Evolutionary conservation across 2,888 invertebrate species (phyloP).

Genomic region (Lysandra bellargus): DNA sequence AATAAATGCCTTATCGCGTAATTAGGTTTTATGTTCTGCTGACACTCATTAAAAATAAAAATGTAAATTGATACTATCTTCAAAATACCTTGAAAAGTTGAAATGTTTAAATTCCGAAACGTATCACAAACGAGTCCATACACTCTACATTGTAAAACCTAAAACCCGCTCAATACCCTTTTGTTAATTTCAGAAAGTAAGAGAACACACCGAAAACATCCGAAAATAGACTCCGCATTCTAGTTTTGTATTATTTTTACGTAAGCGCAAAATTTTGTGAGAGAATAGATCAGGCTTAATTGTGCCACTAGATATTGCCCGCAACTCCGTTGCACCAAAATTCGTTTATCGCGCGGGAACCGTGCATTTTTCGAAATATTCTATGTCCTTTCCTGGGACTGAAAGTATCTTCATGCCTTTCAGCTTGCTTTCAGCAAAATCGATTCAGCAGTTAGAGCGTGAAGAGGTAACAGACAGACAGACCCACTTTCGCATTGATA

Average conservation of each 20-base stretch:
- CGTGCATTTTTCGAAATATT: no score
- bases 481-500: no score
- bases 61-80: background rate
- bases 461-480: no score
- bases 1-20: no score
- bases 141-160: slow-evolving; percentile 7
- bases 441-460: no score
- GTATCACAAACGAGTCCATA: background rate
- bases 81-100: background rate
- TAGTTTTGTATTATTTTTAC: slow-evolving; percentile 21
- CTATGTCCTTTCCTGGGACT: no score
- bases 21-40: no score
- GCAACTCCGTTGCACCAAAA: no score
- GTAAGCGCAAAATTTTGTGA: slow-evolving; percentile 12
- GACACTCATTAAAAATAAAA: background rate
- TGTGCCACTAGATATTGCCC: background rate
- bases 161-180: slow-evolving; percentile 16
- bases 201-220: slow-evolving; percentile 3
- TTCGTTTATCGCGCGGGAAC: no score
- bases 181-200: slow-evolving; percentile 12
- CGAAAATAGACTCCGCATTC: slow-evolving; percentile 14
- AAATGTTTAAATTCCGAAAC: background rate
- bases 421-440: no score
- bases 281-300: slow-evolving; percentile 1
- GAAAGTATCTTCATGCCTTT: no score